Conservation (phyloP, 2,888 invertebrate species). For the Elmis aenea region DNA sequence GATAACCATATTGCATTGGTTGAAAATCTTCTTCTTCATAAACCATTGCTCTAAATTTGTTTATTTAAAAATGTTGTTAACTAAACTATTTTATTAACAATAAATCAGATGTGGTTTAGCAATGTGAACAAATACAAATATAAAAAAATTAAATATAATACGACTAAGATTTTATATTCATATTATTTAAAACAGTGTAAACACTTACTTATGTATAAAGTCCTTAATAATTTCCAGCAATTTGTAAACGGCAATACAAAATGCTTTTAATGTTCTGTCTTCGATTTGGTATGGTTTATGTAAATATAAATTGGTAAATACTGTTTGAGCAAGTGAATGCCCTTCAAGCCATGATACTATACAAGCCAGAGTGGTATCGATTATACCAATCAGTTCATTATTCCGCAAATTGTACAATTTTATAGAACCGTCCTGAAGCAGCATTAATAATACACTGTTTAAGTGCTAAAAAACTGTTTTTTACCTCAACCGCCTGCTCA, state of each 20-base stretch:
- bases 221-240: constrained; percentile 85
- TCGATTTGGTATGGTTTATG: constrained; percentile 84
- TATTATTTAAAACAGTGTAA: constrained; percentile 3
- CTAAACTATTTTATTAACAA: constrained; percentile 9
- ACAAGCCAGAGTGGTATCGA: constrained; percentile 90
- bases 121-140: too few species aligned
- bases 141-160: constrained; percentile 7
- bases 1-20: constrained; percentile 85
- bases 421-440: constrained; percentile 64
- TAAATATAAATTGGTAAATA: constrained; percentile 92
- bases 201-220: constrained; percentile 73
- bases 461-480: constrained; percentile 10
- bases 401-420: constrained; percentile 72
- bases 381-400: constrained; percentile 83
- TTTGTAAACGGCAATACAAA: constrained; percentile 83
- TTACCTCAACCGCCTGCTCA: constrained; percentile 77
- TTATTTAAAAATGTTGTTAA: constrained; percentile 9
- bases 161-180: background rate
- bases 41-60: constrained; percentile 63
- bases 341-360: constrained; percentile 98
- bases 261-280: constrained; percentile 78
- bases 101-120: too few species aligned
- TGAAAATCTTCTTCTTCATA: constrained; percentile 97
- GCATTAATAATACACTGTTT: background rate
- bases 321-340: constrained; percentile 92